Conservation (phyloP, 1,140 invertebrate species). For the Heliothis virescens region DNA sequence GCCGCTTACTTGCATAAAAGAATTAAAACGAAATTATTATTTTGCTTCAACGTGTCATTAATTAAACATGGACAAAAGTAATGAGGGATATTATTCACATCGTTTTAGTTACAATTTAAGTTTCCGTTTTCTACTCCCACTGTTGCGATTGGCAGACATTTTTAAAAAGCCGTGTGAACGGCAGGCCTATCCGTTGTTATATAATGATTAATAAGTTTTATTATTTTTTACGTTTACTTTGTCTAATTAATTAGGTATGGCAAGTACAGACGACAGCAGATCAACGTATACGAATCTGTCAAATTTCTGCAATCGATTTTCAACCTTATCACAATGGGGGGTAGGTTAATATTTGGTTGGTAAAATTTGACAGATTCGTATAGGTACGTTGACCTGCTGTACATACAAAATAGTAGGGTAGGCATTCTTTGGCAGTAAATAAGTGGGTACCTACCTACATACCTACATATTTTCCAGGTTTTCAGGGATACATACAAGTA, state of each 20-base stretch:
- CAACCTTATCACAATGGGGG: no score
- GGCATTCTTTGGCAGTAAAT: not conserved
- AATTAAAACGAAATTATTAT: constrained; percentile 6
- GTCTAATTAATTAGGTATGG: constrained; percentile 12
- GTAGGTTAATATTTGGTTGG: no score
- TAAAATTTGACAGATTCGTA: no score
- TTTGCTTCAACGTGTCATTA: not conserved
- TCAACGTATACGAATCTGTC: no score
- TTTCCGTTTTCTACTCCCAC: constrained; percentile 46
- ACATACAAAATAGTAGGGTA: not conserved
- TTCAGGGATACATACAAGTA: no score
- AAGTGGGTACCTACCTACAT: no score
- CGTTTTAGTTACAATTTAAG: constrained; percentile 40
- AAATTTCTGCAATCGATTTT: no score
- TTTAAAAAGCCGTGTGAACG: constrained; percentile 42
- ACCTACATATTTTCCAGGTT: no score
- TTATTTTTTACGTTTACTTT: constrained; percentile 24
- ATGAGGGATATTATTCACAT: constrained; percentile 39
- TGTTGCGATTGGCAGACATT: constrained; percentile 27
- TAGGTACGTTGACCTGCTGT: no score
- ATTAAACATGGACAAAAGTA: constrained; percentile 17
- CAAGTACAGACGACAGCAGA: no score
- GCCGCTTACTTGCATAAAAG: constrained; percentile 18
- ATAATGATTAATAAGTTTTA: constrained; percentile 14
- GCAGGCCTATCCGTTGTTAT: constrained; percentile 35